Evolutionary conservation across 2,888 invertebrate species (phyloP).

Genomic region (Oxycera nigricornis): DNA sequence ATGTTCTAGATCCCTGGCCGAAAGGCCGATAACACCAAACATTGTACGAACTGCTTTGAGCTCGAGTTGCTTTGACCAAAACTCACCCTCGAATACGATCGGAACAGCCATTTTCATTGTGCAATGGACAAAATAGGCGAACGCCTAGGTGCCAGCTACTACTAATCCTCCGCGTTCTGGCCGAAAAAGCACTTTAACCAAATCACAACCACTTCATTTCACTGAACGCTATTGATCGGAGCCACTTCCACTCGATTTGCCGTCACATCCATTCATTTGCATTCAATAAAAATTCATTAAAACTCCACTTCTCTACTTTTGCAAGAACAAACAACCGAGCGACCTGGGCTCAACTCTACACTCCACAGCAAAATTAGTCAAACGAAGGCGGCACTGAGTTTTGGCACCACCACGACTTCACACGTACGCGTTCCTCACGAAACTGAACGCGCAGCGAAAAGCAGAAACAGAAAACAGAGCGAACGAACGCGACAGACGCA

Average conservation of each 20-base stretch:
- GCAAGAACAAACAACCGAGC: neutral
- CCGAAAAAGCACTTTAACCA: neutral
- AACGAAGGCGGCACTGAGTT: neutral
- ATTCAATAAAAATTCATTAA: neutral
- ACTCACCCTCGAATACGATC: slow-evolving; percentile 47
- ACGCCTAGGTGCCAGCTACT: slow-evolving; percentile 16
- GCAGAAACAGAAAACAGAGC: neutral
- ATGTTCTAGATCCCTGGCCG: neutral
- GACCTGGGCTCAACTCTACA: neutral
- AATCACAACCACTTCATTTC: slow-evolving; percentile 39
- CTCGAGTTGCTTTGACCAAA: too few species aligned
- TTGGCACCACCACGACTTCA: neutral
- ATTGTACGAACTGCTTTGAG: too few species aligned
- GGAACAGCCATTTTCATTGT: slow-evolving; percentile 47
- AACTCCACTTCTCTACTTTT: neutral
- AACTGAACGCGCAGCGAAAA: neutral
- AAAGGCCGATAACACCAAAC: too few species aligned
- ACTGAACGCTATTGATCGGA: slow-evolving; percentile 35
- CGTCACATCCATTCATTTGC: slow-evolving; percentile 42
- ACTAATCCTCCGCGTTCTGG: slow-evolving; percentile 10
- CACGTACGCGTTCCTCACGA: slow-evolving; percentile 32
- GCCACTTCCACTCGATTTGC: slow-evolving; percentile 37
- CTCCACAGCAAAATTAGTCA: neutral
- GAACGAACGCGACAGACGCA: neutral
- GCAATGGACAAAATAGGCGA: slow-evolving; percentile 21